phyloP scores from a whole-genome alignment of 2,113 vertebrate species.

The Gallinago paraguaiae region DNA sequence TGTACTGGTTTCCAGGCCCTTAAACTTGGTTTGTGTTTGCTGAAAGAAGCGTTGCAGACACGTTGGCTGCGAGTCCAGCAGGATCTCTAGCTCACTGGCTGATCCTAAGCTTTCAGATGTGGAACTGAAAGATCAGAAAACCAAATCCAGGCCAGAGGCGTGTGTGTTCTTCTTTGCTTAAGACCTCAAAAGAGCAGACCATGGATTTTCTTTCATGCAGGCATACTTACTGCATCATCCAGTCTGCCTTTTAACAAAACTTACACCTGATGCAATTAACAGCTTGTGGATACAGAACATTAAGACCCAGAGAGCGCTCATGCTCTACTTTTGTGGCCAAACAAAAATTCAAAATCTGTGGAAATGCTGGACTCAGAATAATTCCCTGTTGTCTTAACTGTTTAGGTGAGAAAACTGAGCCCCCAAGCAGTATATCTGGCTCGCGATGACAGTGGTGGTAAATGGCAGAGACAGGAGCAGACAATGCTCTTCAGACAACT shows the following conservation, averaged over 20 bases:
- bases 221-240: neutral
- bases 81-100: neutral
- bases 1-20: slow-evolving; percentile 12
- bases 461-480: neutral
- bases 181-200: neutral
- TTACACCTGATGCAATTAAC: neutral
- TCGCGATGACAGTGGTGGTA: neutral
- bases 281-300: neutral
- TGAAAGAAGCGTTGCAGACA: slow-evolving; percentile 36
- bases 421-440: neutral
- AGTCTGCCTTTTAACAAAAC: neutral
- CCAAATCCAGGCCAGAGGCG: neutral
- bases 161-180: neutral
- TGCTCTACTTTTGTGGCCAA: neutral
- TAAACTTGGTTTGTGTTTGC: slow-evolving; percentile 24
- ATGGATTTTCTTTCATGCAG: neutral
- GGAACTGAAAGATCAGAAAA: neutral
- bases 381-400: neutral
- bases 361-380: neutral
- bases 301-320: neutral
- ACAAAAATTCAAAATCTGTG: neutral
- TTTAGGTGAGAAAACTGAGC: neutral
- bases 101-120: neutral
- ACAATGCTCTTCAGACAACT: neutral
- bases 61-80: neutral